phyloP scores from a whole-genome alignment of 92 coral and sea anemone genomes.

The Heliopora coerulea region DNA sequence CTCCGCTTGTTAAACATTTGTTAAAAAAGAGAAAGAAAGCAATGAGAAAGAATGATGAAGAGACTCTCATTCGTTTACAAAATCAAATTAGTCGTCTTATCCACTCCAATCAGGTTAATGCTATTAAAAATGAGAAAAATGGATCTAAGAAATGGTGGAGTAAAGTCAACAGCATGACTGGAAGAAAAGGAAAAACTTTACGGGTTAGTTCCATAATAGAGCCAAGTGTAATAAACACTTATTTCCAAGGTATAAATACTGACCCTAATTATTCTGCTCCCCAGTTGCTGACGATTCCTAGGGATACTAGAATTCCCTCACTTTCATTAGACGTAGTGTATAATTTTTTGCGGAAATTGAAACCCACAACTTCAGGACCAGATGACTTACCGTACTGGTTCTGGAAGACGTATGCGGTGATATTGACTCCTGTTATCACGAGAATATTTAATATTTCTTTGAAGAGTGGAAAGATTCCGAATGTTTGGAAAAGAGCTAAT shows the following conservation, averaged over 20 bases:
- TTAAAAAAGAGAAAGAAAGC: no score
- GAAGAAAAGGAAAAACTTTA: conserved; percentile 11
- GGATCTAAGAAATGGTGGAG: conserved; percentile 58
- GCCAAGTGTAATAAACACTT: conserved; percentile 49
- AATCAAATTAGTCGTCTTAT: conserved; percentile 29
- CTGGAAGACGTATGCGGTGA: conserved; percentile 42
- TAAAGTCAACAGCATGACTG: conserved; percentile 53
- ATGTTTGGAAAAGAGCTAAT: conserved; percentile 43
- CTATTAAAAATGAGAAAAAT: conserved; percentile 19
- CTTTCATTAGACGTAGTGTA: no score
- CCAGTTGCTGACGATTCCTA: conserved; percentile 37
- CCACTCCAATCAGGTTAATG: conserved; percentile 38
- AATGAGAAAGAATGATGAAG: background rate
- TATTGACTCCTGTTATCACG: no score
- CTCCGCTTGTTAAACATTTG: no score
- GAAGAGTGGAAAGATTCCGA: conserved; percentile 46
- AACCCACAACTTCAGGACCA: conserved; percentile 49
- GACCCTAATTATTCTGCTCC: conserved; percentile 41
- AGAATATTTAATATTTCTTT: no score
- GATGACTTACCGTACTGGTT: conserved; percentile 56
- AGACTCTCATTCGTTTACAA: conserved; percentile 29
- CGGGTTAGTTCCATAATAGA: conserved; percentile 45
- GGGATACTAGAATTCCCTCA: no score
- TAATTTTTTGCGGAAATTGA: no score
- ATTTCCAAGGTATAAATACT: conserved; percentile 43